A percentile compares a stretch with the other conserved stretches of the same genome.
Conservation (phyloP, 1,140 invertebrate genomes). For the Aricia agestis region DNA sequence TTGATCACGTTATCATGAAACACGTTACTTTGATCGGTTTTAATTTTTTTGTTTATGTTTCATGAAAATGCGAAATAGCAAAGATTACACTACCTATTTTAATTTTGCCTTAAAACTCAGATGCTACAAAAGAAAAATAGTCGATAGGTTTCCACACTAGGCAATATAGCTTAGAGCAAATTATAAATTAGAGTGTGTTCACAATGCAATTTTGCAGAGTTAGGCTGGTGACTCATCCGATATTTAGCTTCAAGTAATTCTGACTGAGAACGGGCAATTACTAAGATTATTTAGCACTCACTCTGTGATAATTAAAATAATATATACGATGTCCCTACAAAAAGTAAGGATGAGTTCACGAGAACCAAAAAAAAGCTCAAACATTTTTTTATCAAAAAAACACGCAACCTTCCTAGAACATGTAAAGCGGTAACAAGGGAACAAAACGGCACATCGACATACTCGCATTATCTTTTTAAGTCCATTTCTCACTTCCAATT, state of each 20-base stretch:
- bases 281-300: no score
- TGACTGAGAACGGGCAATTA: no score
- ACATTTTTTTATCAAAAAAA: neutral
- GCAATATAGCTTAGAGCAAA: neutral
- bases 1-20: no score
- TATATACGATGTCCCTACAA: neutral
- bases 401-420: slow-evolving; percentile 36
- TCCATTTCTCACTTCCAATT: slow-evolving; percentile 69
- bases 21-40: no score
- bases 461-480: slow-evolving; percentile 65
- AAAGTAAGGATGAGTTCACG: neutral
- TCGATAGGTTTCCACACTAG: no score
- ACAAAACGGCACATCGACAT: slow-evolving; percentile 50
- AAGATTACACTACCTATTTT: no score
- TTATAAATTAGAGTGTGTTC: neutral
- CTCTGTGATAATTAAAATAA: neutral
- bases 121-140: no score
- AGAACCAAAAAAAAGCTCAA: neutral
- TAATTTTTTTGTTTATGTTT: no score
- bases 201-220: neutral
- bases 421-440: slow-evolving; percentile 53
- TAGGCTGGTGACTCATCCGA: neutral
- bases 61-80: no score
- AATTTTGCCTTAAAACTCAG: no score
- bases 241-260: neutral